Base-by-base conservation (phyloP, 1,140 invertebrate genomes). In the Antheraea mylitta region DNA sequence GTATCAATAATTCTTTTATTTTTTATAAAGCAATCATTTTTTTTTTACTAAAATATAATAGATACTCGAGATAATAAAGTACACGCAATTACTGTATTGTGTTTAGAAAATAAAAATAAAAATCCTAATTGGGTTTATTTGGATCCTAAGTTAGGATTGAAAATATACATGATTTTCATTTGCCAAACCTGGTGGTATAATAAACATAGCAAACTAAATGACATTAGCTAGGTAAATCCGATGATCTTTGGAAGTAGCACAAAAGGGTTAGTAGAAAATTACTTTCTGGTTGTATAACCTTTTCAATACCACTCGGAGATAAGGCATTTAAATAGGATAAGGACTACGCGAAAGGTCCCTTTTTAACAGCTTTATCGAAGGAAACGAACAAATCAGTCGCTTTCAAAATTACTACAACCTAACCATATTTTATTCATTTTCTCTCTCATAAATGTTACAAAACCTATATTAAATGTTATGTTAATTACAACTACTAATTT, bases 201-300 rank as follows among this genome's bases (percentile, higher is more conserved):
- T 42, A 42, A 42, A 42, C 7, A 42, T 8, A 53, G 5, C 4
- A 53, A 53, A 6, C 7, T 53, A 53, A n/a, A 16, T 53, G 11
- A 0, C 16, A 53, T 53, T 53, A 53, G 45, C 16, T 53, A 53
- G 45, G 45, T 53, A 53, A 53, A 53, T 53, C 45, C 45, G 11
- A 16, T 53, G 45, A 53, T 53, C 45, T 53, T n/a, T 53, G 45
- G 16, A 53, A 53, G 13, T 13, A 53, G 0, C 13, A 53, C 22
- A 13, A n/a, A 53, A 53, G 10, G 45, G 11, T 53, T 10, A 53
- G 59, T 37, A 37, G 61, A 36, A 76, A 76, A 76, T 70, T 69
- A 73, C 64, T 73, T 76, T 73, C 69, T 73, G 74, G 73, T 76
- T 76, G 67, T 63, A 37, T 36, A 37, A 30, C 74, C 69, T 66